Evolutionary conservation across 1,140 invertebrate genomes (phyloP).

Genomic region (Asbolus verrucosus): DNA sequence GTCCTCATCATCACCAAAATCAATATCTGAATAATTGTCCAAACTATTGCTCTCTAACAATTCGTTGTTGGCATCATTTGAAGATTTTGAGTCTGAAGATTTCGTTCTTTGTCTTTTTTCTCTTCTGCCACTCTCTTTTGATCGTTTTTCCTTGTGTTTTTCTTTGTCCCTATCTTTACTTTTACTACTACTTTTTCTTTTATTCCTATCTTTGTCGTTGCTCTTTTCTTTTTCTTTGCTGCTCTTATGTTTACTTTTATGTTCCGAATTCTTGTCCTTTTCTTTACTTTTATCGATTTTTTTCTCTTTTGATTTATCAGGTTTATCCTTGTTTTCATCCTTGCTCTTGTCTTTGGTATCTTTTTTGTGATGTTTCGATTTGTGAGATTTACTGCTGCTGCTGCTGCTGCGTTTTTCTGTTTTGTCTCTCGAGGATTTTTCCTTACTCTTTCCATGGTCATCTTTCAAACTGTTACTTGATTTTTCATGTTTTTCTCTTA

Average conservation of each 20-base stretch:
- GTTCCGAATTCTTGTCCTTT: slow-evolving; percentile 26
- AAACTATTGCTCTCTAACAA: slow-evolving; percentile 49
- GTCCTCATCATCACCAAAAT: slow-evolving; percentile 60
- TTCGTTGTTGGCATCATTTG: slow-evolving; percentile 9
- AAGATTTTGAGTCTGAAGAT: slow-evolving; percentile 43
- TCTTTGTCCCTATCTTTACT: slow-evolving; percentile 54
- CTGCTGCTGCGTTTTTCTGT: slow-evolving; percentile 37
- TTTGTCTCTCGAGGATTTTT: slow-evolving; percentile 48
- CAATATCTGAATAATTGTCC: slow-evolving; percentile 55
- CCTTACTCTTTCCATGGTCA: slow-evolving; percentile 41
- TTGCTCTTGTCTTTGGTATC: slow-evolving; percentile 52
- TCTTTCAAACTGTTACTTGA: slow-evolving; percentile 4
- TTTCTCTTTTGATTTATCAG: slow-evolving; percentile 29
- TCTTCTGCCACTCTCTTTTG: slow-evolving; percentile 23
- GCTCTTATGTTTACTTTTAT: slow-evolving; percentile 35
- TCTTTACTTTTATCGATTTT: slow-evolving; percentile 43
- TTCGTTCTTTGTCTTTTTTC: slow-evolving; percentile 43
- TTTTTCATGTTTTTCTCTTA: slow-evolving; percentile 43
- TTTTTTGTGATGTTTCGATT: slow-evolving; percentile 51
- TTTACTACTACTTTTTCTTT: slow-evolving; percentile 52
- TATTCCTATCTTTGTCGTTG: slow-evolving; percentile 47
- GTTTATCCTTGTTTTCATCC: slow-evolving; percentile 45
- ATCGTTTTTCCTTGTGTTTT: slow-evolving; percentile 40
- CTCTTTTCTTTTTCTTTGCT: slow-evolving; percentile 52
- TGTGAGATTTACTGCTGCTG: slow-evolving; percentile 36